Conservation (phyloP, 2,113 vertebrate genomes). For the Hemiscyllium ocellatum region DNA sequence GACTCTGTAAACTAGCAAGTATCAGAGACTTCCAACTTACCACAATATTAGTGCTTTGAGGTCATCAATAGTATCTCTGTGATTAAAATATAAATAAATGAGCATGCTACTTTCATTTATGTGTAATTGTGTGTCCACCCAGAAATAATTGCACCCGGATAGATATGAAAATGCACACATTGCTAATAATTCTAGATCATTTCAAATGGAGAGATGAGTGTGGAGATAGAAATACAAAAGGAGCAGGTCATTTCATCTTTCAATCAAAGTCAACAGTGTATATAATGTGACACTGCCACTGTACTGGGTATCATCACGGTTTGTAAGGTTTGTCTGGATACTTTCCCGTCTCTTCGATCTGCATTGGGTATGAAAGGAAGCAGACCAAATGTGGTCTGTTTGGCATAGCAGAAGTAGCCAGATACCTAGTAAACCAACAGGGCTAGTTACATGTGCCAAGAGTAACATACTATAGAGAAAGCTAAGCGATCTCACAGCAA, state of each 20-base stretch:
- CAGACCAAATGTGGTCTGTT: neutral
- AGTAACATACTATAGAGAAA: neutral
- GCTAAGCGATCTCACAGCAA: neutral
- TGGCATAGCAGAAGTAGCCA: neutral
- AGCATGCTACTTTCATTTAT: neutral
- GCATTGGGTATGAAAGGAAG: neutral
- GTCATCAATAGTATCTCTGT: neutral
- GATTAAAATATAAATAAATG: neutral
- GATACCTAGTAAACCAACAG: neutral
- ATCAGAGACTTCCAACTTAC: neutral
- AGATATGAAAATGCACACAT: neutral
- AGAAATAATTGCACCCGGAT: neutral
- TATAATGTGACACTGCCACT: neutral
- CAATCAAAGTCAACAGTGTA: neutral
- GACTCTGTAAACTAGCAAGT: neutral
- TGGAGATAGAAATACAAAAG: neutral
- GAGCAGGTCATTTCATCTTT: neutral
- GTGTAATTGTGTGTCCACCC: neutral
- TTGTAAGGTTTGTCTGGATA: neutral
- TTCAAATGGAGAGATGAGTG: neutral
- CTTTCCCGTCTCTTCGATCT: neutral
- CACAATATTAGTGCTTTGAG: neutral
- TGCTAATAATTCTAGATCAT: neutral
- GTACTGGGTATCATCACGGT: neutral
- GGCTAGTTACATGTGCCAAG: neutral